Evolutionary conservation across 2,888 invertebrate genomes (phyloP), one percentile per base, ranked within the genome.

Genomic region (Altica lythri): DNA sequence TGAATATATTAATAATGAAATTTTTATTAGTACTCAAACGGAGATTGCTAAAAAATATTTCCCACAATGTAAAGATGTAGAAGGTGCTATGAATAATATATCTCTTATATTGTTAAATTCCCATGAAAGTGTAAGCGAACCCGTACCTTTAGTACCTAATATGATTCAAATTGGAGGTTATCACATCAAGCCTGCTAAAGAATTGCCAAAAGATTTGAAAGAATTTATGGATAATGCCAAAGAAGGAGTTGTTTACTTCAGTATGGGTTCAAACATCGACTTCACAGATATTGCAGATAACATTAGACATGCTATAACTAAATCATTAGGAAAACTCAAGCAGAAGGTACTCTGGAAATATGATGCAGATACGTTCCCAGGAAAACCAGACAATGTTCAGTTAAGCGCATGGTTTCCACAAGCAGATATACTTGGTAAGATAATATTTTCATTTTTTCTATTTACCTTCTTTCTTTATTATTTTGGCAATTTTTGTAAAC

Each of bases 261-360:
- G 81, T 63, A 79, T 86, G 66, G 86, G 86, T 1, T 82, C 85
- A 0, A 81, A 82, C 59, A 75, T 84, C 0, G 75, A 78, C 52
- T 81, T 81, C 49, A 74, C 78, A 5, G 77, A 83, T 56, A 69
- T 88, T 50, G 79, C 81, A 0, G 60, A 68, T 0, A 78, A 81
- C 1, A 82, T 79, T 57, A 74, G 78, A 17, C 69, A 78, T 16
- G 79, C 77, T 1, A 78, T 88, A 27, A 70, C 83, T 4, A 80
- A 81, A 50, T 80, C 80, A 1, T 81, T 88, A 43, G 75, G 79
- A 1, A 78, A 77, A 55, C 64, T 86, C 0, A 84, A 85, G 57
- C 83, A 86, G 58, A 82, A 79, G 3, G 80, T 88, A 0, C 66
- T 88, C 13, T 86, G 85, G 86, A 88, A 88, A 74, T 88, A 85